These are phyloP conservation scores for Deilephila porcellus DNA, from an alignment of 2,888 invertebrate species.

Conservation along the genomic window DNA sequence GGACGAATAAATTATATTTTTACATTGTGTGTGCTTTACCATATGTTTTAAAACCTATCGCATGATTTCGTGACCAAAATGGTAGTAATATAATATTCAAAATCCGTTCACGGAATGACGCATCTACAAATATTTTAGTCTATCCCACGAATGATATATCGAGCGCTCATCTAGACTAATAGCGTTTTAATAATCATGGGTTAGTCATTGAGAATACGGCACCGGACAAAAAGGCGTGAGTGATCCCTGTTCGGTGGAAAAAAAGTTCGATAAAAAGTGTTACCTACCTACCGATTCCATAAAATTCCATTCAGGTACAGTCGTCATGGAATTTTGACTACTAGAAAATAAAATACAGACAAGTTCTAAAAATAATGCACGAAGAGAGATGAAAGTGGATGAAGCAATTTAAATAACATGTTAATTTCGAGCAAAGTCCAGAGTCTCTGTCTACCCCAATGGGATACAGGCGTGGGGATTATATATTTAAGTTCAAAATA, in stretches of 20 bases:
- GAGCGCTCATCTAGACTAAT: slow-evolving; percentile 75
- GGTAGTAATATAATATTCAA: background rate
- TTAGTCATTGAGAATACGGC: slow-evolving; percentile 67
- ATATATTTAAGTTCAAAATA: too few relatives aligned
- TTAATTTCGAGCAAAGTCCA: too few relatives aligned
- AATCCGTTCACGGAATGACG: slow-evolving; percentile 11
- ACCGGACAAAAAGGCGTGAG: slow-evolving; percentile 54
- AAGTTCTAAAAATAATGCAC: too few relatives aligned
- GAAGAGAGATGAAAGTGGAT: too few relatives aligned
- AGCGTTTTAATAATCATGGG: slow-evolving; percentile 79
- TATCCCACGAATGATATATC: slow-evolving; percentile 70
- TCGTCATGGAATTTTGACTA: background rate
- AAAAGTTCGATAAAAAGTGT: slow-evolving; percentile 28
- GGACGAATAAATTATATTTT: too few relatives aligned
- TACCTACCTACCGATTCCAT: slow-evolving; percentile 30
- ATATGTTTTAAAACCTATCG: too few relatives aligned
- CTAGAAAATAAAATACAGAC: background rate
- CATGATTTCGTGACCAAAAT: too few relatives aligned
- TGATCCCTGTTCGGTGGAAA: slow-evolving; percentile 36
- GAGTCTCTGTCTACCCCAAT: too few relatives aligned
- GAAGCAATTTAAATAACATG: too few relatives aligned
- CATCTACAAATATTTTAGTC: background rate
- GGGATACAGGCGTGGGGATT: too few relatives aligned
- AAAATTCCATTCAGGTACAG: slow-evolving; percentile 27
- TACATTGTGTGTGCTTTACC: too few relatives aligned